These are phyloP conservation scores for Cryptosula pallasiana DNA, from an alignment of 2,888 invertebrate genomes.

Conservation along the genomic window DNA sequence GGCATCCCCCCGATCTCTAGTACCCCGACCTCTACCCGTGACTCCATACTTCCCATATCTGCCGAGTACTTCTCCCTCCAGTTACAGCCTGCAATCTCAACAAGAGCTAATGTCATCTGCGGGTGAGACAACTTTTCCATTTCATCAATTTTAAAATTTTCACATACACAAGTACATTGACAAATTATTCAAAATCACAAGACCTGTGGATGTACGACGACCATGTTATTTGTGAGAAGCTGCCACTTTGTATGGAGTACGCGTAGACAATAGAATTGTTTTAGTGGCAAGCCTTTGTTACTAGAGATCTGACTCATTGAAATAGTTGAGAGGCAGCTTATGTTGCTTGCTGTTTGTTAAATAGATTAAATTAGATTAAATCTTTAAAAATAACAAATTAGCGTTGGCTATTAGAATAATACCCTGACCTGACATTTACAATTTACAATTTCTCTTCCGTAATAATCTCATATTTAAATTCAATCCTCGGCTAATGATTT, in stretches of 20 bases:
- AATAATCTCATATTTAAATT: not conserved
- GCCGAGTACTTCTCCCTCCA: not conserved
- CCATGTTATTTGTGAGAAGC: too few species aligned
- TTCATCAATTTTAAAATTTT: too few species aligned
- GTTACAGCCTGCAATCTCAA: not conserved
- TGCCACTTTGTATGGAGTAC: too few species aligned
- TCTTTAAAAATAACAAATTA: not conserved
- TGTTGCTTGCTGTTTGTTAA: not conserved
- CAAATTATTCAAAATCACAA: too few species aligned
- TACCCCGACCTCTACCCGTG: not conserved
- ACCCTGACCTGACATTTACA: not conserved
- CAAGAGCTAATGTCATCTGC: not conserved
- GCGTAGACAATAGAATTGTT: too few species aligned
- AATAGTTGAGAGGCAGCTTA: too few species aligned
- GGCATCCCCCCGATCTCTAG: not conserved
- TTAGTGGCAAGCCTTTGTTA: too few species aligned
- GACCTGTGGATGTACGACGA: too few species aligned
- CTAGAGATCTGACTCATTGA: too few species aligned
- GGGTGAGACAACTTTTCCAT: not conserved
- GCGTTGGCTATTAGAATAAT: not conserved
- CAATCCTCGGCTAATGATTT: not conserved
- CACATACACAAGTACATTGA: too few species aligned
- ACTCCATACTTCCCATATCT: conserved; percentile 1
- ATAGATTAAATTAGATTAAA: not conserved
- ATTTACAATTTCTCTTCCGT: not conserved